Percentiles rank a stretch among this genome's conserved stretches.
These are phyloP conservation scores for Engystomops pustulosus DNA, from an alignment of 2,113 vertebrate species.

Conservation along the genomic window DNA sequence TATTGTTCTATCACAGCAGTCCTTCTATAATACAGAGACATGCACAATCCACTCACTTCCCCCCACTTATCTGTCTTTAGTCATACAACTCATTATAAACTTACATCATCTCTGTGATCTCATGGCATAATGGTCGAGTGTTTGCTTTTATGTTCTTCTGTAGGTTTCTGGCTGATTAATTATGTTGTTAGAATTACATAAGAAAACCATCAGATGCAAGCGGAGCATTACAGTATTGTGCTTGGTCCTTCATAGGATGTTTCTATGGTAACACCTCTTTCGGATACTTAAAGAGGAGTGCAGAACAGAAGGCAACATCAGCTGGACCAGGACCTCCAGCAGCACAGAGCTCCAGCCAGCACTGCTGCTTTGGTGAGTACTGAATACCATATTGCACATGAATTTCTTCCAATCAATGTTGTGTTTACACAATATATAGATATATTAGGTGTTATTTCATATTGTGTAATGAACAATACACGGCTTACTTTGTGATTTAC, in stretches of 20 bases:
- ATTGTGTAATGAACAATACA: too few relatives aligned
- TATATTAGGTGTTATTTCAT: too few relatives aligned
- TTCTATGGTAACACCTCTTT: conserved; percentile 67
- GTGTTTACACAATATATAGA: too few relatives aligned
- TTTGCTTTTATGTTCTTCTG: conserved; percentile 3
- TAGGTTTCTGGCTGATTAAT: not conserved
- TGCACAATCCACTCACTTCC: not conserved
- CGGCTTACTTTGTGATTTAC: too few relatives aligned
- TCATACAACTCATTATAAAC: not conserved
- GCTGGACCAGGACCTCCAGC: conserved; percentile 37
- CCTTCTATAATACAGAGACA: not conserved
- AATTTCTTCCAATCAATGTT: too few relatives aligned
- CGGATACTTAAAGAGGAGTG: conserved; percentile 69
- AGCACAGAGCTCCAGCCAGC: conserved; percentile 33
- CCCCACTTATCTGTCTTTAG: not conserved
- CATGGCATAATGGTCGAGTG: not conserved
- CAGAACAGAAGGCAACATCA: conserved; percentile 50
- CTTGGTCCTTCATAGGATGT: conserved; percentile 46
- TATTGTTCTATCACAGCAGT: not conserved
- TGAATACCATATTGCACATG: not conserved
- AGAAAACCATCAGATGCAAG: not conserved
- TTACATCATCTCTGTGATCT: conserved; percentile 41
- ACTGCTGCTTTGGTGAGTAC: conserved; percentile 1
- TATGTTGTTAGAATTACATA: conserved; percentile 11
- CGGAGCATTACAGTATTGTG: not conserved